Percentiles rank a stretch among this genome's conserved stretches.
phyloP scores from a whole-genome alignment of 2,113 vertebrate genomes.

The Scomber scombrus region DNA sequence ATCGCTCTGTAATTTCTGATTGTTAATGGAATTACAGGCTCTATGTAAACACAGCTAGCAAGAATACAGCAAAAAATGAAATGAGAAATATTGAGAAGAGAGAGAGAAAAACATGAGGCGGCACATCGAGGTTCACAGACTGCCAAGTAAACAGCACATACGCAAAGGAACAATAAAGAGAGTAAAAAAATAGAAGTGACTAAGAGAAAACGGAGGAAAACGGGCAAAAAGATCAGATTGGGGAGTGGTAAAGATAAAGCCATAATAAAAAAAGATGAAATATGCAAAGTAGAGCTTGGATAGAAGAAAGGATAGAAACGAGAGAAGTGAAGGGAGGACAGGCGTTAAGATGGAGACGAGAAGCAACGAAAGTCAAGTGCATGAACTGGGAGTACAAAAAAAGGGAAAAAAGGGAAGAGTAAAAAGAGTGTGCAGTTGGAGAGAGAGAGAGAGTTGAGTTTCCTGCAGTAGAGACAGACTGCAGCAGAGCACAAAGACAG shows the following conservation, averaged over 20 bases:
- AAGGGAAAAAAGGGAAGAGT: background rate
- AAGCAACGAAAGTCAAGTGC: background rate
- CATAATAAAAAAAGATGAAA: too few species aligned
- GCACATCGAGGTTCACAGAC: conserved; percentile 3
- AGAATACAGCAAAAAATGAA: background rate
- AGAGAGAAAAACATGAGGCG: background rate
- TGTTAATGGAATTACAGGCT: conserved; percentile 8
- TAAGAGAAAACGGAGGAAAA: background rate
- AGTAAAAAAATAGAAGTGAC: background rate
- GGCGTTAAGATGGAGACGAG: background rate
- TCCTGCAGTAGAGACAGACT: conserved; percentile 33
- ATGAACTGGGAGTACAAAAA: conserved; percentile 8
- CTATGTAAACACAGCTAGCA: conserved; percentile 25
- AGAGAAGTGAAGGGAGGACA: background rate
- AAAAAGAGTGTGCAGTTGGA: conserved; percentile 19
- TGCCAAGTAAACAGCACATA: background rate
- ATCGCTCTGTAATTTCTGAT: conserved; percentile 20
- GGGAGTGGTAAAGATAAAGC: background rate
- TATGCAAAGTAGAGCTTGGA: too few species aligned
- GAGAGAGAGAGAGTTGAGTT: conserved; percentile 15
- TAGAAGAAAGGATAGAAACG: too few species aligned
- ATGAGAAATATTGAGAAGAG: background rate
- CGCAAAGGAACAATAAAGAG: conserved; percentile 13
- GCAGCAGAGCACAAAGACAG: conserved; percentile 35
- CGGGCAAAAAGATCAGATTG: background rate